Conservation (phyloP, 2,888 invertebrate species). For the Nomada ruficornis region DNA sequence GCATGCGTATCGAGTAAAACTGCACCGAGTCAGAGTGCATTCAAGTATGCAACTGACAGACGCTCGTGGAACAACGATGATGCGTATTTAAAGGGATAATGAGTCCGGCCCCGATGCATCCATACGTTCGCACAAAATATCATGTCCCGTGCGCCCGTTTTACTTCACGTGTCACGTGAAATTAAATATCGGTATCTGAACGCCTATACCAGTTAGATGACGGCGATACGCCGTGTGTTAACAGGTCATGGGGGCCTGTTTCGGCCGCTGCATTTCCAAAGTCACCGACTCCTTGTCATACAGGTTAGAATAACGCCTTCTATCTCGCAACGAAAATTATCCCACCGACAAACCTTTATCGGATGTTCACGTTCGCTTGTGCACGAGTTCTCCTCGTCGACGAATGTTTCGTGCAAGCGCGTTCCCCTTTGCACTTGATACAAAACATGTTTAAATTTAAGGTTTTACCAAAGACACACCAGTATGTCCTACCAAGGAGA, state of each 20-base stretch:
- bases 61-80: constrained; percentile 26
- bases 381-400: neutral
- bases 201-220: constrained; percentile 75
- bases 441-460: constrained; percentile 54
- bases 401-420: neutral
- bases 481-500: constrained; percentile 77
- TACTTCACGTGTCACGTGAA: constrained; percentile 59
- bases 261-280: constrained; percentile 84
- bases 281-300: constrained; percentile 76
- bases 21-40: constrained; percentile 23
- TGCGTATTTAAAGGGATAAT: constrained; percentile 9
- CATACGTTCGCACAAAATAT: constrained; percentile 13
- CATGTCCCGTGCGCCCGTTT: constrained; percentile 28
- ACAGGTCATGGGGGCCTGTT: constrained; percentile 85
- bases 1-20: constrained; percentile 27
- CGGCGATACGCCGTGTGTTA: constrained; percentile 74
- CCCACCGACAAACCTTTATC: too few relatives aligned
- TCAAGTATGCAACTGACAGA: constrained; percentile 42
- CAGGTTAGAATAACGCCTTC: constrained; percentile 73
- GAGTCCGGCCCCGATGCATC: constrained; percentile 25
- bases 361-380: neutral
- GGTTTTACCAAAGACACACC: constrained; percentile 78
- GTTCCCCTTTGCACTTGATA: neutral
- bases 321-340: neutral
- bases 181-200: constrained; percentile 65